Evolutionary conservation across 2,888 invertebrate genomes (phyloP).

Genomic region (Drosophila bunnanda): DNA sequence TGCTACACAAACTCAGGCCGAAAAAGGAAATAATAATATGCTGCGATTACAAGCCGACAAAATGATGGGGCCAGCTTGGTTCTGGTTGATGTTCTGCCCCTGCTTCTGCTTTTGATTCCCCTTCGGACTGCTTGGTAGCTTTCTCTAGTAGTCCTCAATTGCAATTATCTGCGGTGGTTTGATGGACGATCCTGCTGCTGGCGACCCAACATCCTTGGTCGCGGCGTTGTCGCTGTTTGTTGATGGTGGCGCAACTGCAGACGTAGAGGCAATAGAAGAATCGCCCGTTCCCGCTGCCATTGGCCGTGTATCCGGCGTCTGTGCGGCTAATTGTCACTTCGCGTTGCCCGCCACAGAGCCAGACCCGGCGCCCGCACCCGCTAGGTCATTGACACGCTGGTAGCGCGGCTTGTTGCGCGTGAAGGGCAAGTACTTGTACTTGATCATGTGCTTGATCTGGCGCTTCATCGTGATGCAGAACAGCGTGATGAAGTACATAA

Average conservation of each 20-base stretch:
- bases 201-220: conserved; percentile 55
- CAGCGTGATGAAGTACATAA: conserved; percentile 99
- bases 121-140: conserved; percentile 41
- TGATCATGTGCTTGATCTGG: conserved; percentile 99
- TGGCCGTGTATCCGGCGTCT: conserved; percentile 81
- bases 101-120: conserved; percentile 22
- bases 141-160: conserved; percentile 80
- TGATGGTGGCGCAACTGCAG: conserved; percentile 54
- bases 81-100: conserved; percentile 23
- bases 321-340: conserved; percentile 86
- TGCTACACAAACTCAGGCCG: conserved; percentile 42
- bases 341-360: conserved; percentile 53
- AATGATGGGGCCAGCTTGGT: conserved; percentile 40
- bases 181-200: conserved; percentile 65
- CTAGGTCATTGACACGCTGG: conserved; percentile 87
- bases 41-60: conserved; percentile 12
- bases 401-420: conserved; percentile 99
- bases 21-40: conserved; percentile 48
- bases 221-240: conserved; percentile 69
- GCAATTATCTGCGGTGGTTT: conserved; percentile 84
- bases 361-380: conserved; percentile 36
- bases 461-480: conserved; percentile 99
- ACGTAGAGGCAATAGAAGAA: conserved; percentile 38
- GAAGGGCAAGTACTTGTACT: conserved; percentile 99
- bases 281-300: conserved; percentile 58